phyloP scores from a whole-genome alignment of 1,140 invertebrate genomes.

The Cotesia vestalis region DNA sequence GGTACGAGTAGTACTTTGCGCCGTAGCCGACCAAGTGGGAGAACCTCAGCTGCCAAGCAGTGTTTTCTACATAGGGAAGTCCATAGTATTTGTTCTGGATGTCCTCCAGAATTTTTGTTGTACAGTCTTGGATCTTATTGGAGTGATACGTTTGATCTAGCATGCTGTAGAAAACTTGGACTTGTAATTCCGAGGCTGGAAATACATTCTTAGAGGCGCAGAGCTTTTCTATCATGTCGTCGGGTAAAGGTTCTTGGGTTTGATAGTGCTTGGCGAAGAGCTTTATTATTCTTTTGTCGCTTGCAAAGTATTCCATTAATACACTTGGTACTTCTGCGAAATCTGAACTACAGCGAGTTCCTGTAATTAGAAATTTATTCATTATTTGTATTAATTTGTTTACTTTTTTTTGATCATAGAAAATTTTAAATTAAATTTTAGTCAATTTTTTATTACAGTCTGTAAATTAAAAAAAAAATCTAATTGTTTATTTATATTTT shows the following conservation, averaged over 20 bases:
- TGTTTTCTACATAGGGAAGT: constrained; percentile 86
- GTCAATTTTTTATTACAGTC: no score
- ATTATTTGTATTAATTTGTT: no score
- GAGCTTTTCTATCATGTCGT: constrained; percentile 78
- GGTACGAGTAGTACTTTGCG: constrained; percentile 97
- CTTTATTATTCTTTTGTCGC: constrained; percentile 84
- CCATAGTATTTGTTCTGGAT: constrained; percentile 87
- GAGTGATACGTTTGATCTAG: constrained; percentile 92
- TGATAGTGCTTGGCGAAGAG: constrained; percentile 92
- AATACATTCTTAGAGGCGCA: constrained; percentile 88
- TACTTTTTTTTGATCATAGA: no score
- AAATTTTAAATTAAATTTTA: no score
- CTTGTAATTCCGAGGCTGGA: constrained; percentile 88
- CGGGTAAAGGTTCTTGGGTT: constrained; percentile 85
- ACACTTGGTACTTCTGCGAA: constrained; percentile 98
- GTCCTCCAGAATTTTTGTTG: constrained; percentile 82
- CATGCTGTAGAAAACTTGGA: constrained; percentile 77
- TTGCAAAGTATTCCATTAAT: constrained; percentile 97
- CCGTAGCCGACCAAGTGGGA: constrained; percentile 97
- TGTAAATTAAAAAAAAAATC: no score
- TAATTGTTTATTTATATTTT: no score
- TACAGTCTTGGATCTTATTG: constrained; percentile 66
- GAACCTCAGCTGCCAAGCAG: constrained; percentile 96
- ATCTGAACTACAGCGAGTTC: constrained; percentile 96
- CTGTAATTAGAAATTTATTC: constrained; percentile 51